Conservation (phyloP, 2,888 invertebrate genomes). For the Exephanes ischioxanthus region DNA sequence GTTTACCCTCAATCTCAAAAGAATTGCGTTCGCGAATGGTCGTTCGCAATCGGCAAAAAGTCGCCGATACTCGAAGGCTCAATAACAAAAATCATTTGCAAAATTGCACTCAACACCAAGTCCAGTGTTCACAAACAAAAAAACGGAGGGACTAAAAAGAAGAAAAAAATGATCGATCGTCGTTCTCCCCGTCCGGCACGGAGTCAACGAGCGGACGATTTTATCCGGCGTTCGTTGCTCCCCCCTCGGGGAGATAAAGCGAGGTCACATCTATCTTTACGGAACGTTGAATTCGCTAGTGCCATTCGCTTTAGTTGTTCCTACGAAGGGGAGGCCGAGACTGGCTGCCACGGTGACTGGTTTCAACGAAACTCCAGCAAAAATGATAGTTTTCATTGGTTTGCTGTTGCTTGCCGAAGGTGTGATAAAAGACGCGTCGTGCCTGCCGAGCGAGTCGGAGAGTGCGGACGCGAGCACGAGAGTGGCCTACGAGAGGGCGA, state of each 20-base stretch:
- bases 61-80: no score
- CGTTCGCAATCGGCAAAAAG: no score
- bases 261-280: constrained; percentile 31
- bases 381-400: constrained; percentile 33
- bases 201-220: not conserved
- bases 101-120: not conserved
- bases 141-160: not conserved
- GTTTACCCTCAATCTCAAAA: no score
- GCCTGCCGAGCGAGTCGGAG: not conserved
- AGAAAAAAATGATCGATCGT: not conserved
- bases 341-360: not conserved
- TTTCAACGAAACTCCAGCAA: not conserved
- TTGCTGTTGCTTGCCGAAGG: constrained; percentile 27
- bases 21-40: no score
- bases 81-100: no score
- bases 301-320: constrained; percentile 24
- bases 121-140: constrained; percentile 1
- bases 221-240: constrained; percentile 50
- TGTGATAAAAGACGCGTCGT: not conserved
- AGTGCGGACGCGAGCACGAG: constrained; percentile 30
- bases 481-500: constrained; percentile 59
- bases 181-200: not conserved
- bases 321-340: not conserved
- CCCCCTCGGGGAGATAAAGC: constrained; percentile 4
- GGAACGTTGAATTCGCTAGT: constrained; percentile 10